Percentiles rank a stretch among this genome's conserved stretches.
Conservation (phyloP, 2,797 vertebrate genomes). For the Crossoptilon crossoptilon region DNA sequence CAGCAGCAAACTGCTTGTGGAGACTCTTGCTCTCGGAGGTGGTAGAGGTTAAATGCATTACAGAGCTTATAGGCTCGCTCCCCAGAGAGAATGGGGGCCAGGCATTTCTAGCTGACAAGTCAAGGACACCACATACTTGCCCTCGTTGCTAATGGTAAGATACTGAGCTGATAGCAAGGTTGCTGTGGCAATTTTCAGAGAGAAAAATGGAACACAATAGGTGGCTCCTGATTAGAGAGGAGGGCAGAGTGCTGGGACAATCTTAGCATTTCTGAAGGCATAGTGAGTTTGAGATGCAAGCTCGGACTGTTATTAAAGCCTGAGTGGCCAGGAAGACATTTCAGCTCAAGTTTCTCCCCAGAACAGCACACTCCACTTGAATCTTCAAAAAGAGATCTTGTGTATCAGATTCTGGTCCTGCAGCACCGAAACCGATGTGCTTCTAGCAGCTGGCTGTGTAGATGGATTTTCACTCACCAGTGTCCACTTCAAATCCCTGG, state of each 20-base stretch:
- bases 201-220: conserved; percentile 39
- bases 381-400: background rate
- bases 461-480: background rate
- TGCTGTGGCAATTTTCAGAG: background rate
- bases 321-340: background rate
- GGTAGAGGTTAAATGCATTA: conserved; percentile 74
- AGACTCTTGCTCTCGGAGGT: conserved; percentile 68
- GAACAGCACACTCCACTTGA: background rate
- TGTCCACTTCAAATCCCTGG: background rate
- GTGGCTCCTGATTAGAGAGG: conserved; percentile 33
- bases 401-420: background rate
- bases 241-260: background rate
- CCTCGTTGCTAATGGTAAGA: conserved; percentile 22
- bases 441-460: background rate
- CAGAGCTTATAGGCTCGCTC: conserved; percentile 61
- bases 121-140: conserved; percentile 43
- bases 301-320: background rate
- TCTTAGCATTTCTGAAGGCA: background rate
- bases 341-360: background rate
- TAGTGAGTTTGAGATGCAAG: background rate
- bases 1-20: conserved; percentile 65
- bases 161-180: conserved; percentile 26
- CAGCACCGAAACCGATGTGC: background rate
- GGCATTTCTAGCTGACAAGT: conserved; percentile 46
- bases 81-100: conserved; percentile 37